phyloP scores from a whole-genome alignment of 2,888 invertebrate species.

The Euproctis similis region DNA sequence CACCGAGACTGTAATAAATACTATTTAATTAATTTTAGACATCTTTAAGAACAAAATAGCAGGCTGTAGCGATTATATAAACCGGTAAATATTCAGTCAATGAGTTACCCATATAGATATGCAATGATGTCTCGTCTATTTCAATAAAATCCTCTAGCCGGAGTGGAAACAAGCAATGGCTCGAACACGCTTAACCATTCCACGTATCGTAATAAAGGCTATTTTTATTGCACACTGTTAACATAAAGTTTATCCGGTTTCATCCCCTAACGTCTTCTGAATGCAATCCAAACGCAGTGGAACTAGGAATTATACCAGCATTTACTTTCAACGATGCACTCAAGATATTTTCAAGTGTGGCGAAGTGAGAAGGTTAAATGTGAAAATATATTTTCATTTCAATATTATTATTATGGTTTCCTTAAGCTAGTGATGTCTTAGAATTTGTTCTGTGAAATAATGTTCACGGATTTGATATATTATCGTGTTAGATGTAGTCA shows the following conservation, averaged over 20 bases:
- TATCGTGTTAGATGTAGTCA: too few relatives aligned
- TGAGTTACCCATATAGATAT: too few relatives aligned
- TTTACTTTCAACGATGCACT: conserved; percentile 73
- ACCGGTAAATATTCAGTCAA: too few relatives aligned
- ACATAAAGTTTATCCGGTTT: conserved; percentile 69
- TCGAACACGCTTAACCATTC: conserved; percentile 63
- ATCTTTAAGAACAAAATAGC: too few relatives aligned
- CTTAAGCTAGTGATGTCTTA: too few relatives aligned
- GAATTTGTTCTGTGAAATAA: too few relatives aligned
- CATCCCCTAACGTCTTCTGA: conserved; percentile 65
- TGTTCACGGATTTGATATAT: too few relatives aligned
- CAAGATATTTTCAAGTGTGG: conserved; percentile 58
- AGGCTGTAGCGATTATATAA: too few relatives aligned
- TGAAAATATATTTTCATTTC: conserved; percentile 56
- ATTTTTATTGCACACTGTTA: conserved; percentile 70
- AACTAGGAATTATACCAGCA: conserved; percentile 64
- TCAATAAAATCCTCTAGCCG: conserved; percentile 31
- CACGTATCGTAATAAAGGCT: conserved; percentile 72
- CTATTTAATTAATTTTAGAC: too few relatives aligned
- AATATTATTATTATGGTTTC: conserved; percentile 21
- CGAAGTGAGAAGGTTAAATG: conserved; percentile 50
- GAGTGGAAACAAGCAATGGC: conserved; percentile 45
- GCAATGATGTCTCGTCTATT: too few relatives aligned
- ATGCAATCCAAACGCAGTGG: conserved; percentile 70
- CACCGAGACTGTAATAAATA: too few relatives aligned